Evolutionary conservation across 1,140 invertebrate genomes (phyloP), one percentile per base, ranked within the genome.

Genomic region (Episyrphus balteatus): DNA sequence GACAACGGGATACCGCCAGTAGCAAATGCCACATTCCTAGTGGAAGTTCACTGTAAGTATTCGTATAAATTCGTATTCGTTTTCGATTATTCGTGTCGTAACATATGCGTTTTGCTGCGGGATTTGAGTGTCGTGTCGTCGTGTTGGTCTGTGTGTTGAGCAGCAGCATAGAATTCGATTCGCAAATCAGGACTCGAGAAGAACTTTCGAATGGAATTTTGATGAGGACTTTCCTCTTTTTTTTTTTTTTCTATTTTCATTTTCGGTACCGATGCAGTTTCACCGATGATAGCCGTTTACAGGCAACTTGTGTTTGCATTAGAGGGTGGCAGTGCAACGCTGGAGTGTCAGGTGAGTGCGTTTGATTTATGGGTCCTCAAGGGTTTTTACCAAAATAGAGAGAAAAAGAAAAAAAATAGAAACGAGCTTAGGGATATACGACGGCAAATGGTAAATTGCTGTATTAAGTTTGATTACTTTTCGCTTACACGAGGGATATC

Each of bases 21-120:
- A 34, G 86, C 82, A 32, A 84, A 80, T 62, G 85, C 88, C 66
- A 84, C 79, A 32, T 88, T 85, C 50, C 76, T 78, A 44, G 74
- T 96, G 9, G 83, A 92, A 71, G 88, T 94, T 12, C 82, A 89
- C 54, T 95, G 91, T 94, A 69, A 88, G 87, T 81, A 57, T 33
- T 30, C 13, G 1, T 11, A 9, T n/a, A n/a, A n/a, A n/a, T n/a
- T n/a, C n/a, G n/a, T n/a, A n/a, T 41, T 41, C 9, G 18, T 41
- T 21, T 26, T 26, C 21, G 8, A 26, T n/a, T n/a, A n/a, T n/a
- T n/a, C n/a, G n/a, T n/a, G n/a, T n/a, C n/a, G n/a, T n/a, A n/a
- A n/a, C n/a, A n/a, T n/a, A n/a, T 26, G 21, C 3, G 8, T 26
- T 26, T 26, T 26, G 21, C 21, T 26, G 21, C 21, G 21, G 8